Evolutionary conservation across 2,797 vertebrate genomes (phyloP).

Genomic region (Peromyscus attwateri): DNA sequence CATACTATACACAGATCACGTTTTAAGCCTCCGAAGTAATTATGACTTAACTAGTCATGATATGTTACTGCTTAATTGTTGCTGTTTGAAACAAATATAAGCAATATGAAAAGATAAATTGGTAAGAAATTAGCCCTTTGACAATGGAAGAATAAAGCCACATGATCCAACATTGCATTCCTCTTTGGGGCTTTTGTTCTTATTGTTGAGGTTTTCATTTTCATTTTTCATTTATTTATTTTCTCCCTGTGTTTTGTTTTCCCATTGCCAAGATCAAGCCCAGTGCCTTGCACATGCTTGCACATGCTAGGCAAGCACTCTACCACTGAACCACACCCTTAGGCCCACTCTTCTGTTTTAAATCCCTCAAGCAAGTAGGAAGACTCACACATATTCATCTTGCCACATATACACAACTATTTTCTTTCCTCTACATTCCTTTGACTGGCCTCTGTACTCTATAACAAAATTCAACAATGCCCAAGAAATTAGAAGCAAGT

Average conservation of each 20-base stretch:
- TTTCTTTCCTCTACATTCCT: neutral
- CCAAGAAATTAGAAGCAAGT: neutral
- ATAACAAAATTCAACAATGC: neutral
- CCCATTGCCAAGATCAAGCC: neutral
- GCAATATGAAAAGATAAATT: neutral
- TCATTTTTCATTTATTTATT: neutral
- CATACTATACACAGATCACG: neutral
- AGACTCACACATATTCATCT: neutral
- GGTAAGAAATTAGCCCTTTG: slow-evolving; percentile 14
- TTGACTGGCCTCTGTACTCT: neutral
- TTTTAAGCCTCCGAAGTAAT: neutral
- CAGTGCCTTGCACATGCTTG: neutral
- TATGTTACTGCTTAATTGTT: neutral
- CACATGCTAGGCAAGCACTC: neutral
- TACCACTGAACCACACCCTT: neutral
- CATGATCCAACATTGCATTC: neutral
- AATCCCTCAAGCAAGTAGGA: neutral
- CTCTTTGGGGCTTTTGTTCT: neutral
- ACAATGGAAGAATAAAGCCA: neutral
- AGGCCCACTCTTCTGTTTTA: neutral
- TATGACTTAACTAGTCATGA: slow-evolving; percentile 1
- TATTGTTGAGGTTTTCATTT: neutral
- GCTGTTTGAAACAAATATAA: neutral
- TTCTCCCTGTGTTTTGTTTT: neutral
- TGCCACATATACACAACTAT: neutral